Evolutionary conservation across 2,113 vertebrate species (phyloP).

Genomic region (Osmerus mordax): DNA sequence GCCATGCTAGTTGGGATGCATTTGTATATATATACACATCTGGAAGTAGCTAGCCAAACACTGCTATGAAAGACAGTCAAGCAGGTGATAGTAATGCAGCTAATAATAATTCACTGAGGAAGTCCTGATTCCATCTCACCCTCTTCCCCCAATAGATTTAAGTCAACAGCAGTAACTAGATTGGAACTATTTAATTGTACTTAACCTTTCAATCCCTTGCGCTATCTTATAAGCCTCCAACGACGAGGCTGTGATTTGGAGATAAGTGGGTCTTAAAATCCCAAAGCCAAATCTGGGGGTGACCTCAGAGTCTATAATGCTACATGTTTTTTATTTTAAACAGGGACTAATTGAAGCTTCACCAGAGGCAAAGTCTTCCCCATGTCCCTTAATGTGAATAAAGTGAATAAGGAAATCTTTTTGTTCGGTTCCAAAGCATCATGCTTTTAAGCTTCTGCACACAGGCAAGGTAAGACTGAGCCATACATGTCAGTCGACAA

Average conservation of each 20-base stretch:
- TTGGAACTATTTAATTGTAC: constrained; percentile 49
- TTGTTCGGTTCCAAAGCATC: constrained; percentile 43
- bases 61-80: too few relatives aligned
- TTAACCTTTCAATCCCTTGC: constrained; percentile 14
- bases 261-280: constrained; percentile 52
- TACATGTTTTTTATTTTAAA: constrained; percentile 50
- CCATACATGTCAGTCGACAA: too few relatives aligned
- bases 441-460: too few relatives aligned
- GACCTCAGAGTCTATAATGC: constrained; percentile 45
- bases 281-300: constrained; percentile 17
- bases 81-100: neutral
- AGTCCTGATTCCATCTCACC: neutral
- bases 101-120: neutral
- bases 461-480: too few relatives aligned
- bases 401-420: constrained; percentile 59
- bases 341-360: constrained; percentile 44
- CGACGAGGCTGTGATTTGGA: constrained; percentile 25
- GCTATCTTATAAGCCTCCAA: constrained; percentile 25
- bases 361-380: neutral
- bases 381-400: constrained; percentile 48
- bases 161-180: constrained; percentile 16
- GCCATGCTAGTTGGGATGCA: too few relatives aligned
- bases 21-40: too few relatives aligned
- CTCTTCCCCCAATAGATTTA: neutral
- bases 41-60: too few relatives aligned